Evolutionary conservation across 2,888 invertebrate species (phyloP), one percentile per base, ranked within the genome.

Genomic region (Epirrita christyi): DNA sequence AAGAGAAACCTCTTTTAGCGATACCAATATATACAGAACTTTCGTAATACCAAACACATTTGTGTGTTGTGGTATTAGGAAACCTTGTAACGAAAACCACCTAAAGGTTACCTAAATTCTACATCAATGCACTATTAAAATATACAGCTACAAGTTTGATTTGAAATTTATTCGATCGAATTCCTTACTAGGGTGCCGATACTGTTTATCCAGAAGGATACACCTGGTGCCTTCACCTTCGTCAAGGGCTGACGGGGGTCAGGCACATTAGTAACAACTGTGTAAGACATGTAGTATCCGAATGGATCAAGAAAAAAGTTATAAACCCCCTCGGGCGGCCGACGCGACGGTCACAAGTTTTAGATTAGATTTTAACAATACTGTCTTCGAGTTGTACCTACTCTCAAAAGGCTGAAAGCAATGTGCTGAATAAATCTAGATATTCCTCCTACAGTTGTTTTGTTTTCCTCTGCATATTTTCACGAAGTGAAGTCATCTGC

Each of bases 221-320:
- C 80, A 83, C 82, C 83, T 82, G 81, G 73, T 72, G 71, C 75
- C 67, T 68, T 76, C 78, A 85, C 86, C 86, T 83, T 77, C 86
- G 81, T 85, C 86, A 83, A 69, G 71, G 61, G 67, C 71, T 82
- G 83, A 83, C 81, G 77, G 68, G 82, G 84, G 82, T 83, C 71
- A 70, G 70, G 73, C 73, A 76, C 80, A 83, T 84, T 85, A 81
- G 80, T 83, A 82, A 83, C 85, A 81, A 80, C 77, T 85, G 83
- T 78, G 80, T 76, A 73, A 76, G 80, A 79, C 83, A 76, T 77
- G 72, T 75, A 72, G 68, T 68, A 65, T 67, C 63, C 60, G 36
- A 67, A 63, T 48, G 63, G 67, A 67, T 67, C 63, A 63, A 63
- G 63, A 63, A 67, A 61, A 67, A 67, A 65, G 52, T 63, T 65